Conservation (phyloP, 1,140 invertebrate genomes). For the Bombus terrestris region DNA sequence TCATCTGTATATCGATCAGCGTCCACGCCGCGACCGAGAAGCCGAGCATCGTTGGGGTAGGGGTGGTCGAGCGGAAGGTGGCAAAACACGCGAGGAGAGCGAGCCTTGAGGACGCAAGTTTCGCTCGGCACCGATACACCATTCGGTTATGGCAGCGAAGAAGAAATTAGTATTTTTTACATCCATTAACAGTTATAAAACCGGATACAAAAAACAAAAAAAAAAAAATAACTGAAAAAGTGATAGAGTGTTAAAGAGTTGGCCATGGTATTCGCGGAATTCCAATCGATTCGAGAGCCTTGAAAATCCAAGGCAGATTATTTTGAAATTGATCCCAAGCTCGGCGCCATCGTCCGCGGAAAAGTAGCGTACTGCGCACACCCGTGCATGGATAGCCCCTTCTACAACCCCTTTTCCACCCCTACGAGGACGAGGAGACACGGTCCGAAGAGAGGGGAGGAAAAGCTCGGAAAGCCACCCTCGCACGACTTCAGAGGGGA, state of each 20-base stretch:
- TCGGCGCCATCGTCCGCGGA: conserved; percentile 79
- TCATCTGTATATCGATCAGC: conserved; percentile 57
- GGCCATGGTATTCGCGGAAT: conserved; percentile 44
- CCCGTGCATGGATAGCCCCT: conserved; percentile 67
- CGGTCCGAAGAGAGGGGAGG: conserved; percentile 43
- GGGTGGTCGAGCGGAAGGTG: conserved; percentile 4
- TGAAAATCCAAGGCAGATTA: conserved; percentile 81
- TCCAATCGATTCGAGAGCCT: conserved; percentile 77
- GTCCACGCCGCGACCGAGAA: conserved; percentile 36
- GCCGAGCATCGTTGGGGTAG: conserved; percentile 8
- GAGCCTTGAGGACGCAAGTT: conserved; percentile 36
- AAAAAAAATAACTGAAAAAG: not conserved
- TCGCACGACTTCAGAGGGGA: conserved; percentile 81
- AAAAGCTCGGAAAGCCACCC: conserved; percentile 66
- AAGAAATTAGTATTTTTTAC: not conserved
- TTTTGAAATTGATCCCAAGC: conserved; percentile 81
- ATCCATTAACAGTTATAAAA: not conserved
- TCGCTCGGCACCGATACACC: conserved; percentile 10
- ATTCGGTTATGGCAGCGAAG: too few species aligned
- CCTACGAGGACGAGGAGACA: conserved; percentile 56
- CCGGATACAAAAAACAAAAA: not conserved
- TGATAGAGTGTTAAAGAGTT: conserved; percentile 8
- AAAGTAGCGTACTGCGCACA: conserved; percentile 82
- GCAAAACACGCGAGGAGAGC: conserved; percentile 51
- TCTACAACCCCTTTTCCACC: conserved; percentile 68